Percentiles rank a stretch among this genome's conserved stretches.
Conservation (phyloP, 2,113 vertebrate species). For the Mohoua ochrocephala region DNA sequence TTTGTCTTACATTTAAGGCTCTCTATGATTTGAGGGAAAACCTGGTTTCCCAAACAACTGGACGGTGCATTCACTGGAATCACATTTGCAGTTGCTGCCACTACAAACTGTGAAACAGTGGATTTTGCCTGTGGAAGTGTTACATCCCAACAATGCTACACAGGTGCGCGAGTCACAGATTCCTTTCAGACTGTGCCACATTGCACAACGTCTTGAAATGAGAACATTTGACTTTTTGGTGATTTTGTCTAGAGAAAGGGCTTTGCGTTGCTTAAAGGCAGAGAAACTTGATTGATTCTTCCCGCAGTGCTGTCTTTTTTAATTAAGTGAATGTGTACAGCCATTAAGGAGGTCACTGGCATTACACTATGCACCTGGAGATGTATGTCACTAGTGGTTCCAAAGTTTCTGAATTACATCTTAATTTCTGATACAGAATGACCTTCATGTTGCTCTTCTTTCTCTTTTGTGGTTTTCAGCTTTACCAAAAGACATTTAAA, state of each 20-base stretch:
- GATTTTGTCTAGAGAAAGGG: neutral
- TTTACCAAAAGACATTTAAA: neutral
- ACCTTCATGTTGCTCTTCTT: neutral
- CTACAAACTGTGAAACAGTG: neutral
- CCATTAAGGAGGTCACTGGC: constrained; percentile 8
- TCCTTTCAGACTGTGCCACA: neutral
- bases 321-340: neutral
- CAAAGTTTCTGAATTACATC: neutral
- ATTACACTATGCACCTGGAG: neutral
- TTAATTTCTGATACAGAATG: neutral
- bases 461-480: neutral
- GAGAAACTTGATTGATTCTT: neutral
- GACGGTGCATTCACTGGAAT: neutral
- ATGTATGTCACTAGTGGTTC: neutral
- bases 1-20: neutral
- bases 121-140: neutral
- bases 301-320: neutral
- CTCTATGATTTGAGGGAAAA: neutral
- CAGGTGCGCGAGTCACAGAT: neutral
- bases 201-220: neutral
- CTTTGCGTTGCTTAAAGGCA: neutral
- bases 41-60: neutral
- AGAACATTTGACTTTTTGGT: neutral
- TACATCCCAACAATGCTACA: neutral
- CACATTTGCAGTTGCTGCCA: neutral